These are phyloP conservation scores for Acanthurus leucopareius DNA, from an alignment of 2,797 vertebrate species.

Conservation along the genomic window DNA sequence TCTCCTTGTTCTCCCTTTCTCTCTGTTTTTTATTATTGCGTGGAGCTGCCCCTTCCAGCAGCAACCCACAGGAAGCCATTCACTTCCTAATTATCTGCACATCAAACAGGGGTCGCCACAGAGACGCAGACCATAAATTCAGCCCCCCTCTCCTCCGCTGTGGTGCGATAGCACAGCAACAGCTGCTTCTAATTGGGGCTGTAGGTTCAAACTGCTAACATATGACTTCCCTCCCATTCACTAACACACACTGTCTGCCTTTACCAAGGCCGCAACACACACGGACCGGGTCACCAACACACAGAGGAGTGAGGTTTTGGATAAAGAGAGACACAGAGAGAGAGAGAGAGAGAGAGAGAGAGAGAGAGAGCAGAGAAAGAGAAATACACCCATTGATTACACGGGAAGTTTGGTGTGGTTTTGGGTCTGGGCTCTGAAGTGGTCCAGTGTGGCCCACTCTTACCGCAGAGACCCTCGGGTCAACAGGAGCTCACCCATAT, in stretches of 20 bases:
- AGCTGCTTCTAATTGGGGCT: slow-evolving; percentile 92
- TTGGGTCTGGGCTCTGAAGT: slow-evolving; percentile 73
- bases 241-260: slow-evolving; percentile 67
- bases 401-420: slow-evolving; percentile 69
- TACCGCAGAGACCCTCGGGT: slow-evolving; percentile 68
- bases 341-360: slow-evolving; percentile 59
- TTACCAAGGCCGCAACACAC: slow-evolving; percentile 70
- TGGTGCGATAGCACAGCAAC: slow-evolving; percentile 89
- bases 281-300: slow-evolving; percentile 62
- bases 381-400: slow-evolving; percentile 60
- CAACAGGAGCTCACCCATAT: slow-evolving; percentile 75
- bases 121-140: slow-evolving; percentile 91
- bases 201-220: slow-evolving; percentile 90
- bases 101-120: slow-evolving; percentile 90
- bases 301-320: slow-evolving; percentile 70
- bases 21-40: slow-evolving; percentile 80
- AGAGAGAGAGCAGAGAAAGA: slow-evolving; percentile 55
- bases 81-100: slow-evolving; percentile 93
- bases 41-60: slow-evolving; percentile 83
- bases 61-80: slow-evolving; percentile 93
- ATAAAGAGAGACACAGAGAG: slow-evolving; percentile 64
- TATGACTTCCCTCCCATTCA: slow-evolving; percentile 82
- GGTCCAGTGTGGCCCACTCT: slow-evolving; percentile 66
- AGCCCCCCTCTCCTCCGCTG: slow-evolving; percentile 78
- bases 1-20: slow-evolving; percentile 61